Evolutionary conservation across 2,888 invertebrate species (phyloP), one percentile per base, ranked within the genome.

Genomic region (Caradrina clavipalpis): DNA sequence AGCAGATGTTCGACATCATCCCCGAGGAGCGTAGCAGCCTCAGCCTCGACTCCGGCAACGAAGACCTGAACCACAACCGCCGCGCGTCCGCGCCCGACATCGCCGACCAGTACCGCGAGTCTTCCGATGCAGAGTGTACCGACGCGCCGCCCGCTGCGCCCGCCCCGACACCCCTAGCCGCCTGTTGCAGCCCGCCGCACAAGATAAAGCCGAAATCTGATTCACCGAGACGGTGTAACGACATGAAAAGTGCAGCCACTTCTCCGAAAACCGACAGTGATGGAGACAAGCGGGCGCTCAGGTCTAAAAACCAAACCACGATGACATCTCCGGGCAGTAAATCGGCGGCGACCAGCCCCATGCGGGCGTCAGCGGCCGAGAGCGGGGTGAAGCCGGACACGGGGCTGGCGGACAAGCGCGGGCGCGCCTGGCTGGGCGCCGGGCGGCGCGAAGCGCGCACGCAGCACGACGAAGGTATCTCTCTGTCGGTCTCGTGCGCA

Each of bases 21-120:
- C 97, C 97, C 19, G 97, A 97, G 87, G 97, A 97, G 86, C 93
- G 94, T 75, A 94, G 95, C 85, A 94, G 95, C 78, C 86, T 94
- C 64, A 96, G 96, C 72, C 78, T 95, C 31, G 96, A 96, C 54
- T 95, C 96, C 2, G 93, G 95, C 19, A 89, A 87, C 62, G 96
- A 95, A 42, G 93, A 94, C 55, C 82, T 85, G 35, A 84, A 84
- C 58, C 82, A 87, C 66, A 87, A 81, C 59, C 82, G 84, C 35
- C 83, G 84, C 22, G 74, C 84, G 84, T 91, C 69, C 82, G 91
- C 76, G 81, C 50, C 93, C 87, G 59, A 91, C 87, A 39, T 90
- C 87, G 70, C 71, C 35, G 75, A 72, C 19, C 80, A 73, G 66
- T 65, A 58, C 49, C 87, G 86, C 60, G 82, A 89, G 35, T 71